These are phyloP conservation scores for Grallaria varia DNA, from an alignment of 2,113 vertebrate genomes.

Conservation along the genomic window DNA sequence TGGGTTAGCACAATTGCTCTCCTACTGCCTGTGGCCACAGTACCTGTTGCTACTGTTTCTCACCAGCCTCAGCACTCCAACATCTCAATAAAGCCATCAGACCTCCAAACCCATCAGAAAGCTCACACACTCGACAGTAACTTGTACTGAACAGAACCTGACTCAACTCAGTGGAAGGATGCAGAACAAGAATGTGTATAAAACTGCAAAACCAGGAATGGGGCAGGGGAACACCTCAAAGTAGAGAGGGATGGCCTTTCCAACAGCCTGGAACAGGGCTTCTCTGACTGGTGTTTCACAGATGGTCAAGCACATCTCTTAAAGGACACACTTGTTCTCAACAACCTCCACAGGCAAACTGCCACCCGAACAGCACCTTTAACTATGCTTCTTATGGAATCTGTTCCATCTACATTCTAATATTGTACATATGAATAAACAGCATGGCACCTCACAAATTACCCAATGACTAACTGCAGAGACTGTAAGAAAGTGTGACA, in stretches of 20 bases:
- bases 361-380: not conserved
- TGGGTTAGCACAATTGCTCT: not conserved
- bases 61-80: not conserved
- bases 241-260: not conserved
- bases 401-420: not conserved
- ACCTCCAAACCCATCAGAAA: not conserved
- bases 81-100: not conserved
- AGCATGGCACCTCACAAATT: not conserved
- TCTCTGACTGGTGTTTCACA: not conserved
- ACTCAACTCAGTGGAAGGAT: not conserved
- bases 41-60: not conserved
- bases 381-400: not conserved
- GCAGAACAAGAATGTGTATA: not conserved
- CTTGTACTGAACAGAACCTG: not conserved
- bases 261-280: fast-evolving
- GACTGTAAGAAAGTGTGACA: not conserved
- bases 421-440: not conserved
- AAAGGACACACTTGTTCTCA: not conserved
- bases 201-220: not conserved
- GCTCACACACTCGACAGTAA: not conserved
- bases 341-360: not conserved
- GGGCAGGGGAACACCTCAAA: not conserved
- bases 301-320: not conserved
- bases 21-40: not conserved
- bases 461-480: not conserved